A percentile compares a stretch with the other conserved stretches of the same genome.
phyloP scores from a whole-genome alignment of 2,888 invertebrate species.

The Oligia latruncula region DNA sequence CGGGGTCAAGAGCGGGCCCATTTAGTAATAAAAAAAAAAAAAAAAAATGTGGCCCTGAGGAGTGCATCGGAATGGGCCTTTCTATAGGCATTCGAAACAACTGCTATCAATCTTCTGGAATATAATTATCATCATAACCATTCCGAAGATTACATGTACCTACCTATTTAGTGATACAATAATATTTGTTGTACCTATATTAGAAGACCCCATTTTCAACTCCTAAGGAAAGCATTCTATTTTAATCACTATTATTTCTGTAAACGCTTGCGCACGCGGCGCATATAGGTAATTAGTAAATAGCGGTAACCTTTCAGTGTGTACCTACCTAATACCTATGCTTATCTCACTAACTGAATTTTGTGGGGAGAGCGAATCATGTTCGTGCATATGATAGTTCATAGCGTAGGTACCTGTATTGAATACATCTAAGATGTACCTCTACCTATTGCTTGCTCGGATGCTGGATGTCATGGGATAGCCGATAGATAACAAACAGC shows the following conservation, averaged over 20 bases:
- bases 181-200: not conserved
- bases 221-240: not conserved
- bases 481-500: not conserved
- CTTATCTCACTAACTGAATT: conserved; percentile 54
- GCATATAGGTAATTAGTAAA: conserved; percentile 20
- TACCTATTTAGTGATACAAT: not conserved
- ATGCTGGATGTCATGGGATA: not conserved
- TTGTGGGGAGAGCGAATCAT: conserved; percentile 12
- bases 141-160: not conserved
- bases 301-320: conserved; percentile 39
- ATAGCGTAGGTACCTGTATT: not conserved
- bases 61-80: not conserved
- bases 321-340: conserved; percentile 32
- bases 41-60: not conserved
- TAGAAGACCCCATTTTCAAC: not conserved
- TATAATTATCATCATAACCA: too few species aligned
- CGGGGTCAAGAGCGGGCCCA: too few species aligned
- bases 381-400: not conserved
- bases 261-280: conserved; percentile 6
- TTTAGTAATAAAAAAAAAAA: too few species aligned
- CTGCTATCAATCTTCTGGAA: not conserved
- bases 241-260: not conserved
- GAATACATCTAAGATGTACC: not conserved
- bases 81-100: too few species aligned
- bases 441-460: not conserved